Evolutionary conservation across 1,140 invertebrate genomes (phyloP).

Genomic region (Pseudomyrmex flavicornis): DNA sequence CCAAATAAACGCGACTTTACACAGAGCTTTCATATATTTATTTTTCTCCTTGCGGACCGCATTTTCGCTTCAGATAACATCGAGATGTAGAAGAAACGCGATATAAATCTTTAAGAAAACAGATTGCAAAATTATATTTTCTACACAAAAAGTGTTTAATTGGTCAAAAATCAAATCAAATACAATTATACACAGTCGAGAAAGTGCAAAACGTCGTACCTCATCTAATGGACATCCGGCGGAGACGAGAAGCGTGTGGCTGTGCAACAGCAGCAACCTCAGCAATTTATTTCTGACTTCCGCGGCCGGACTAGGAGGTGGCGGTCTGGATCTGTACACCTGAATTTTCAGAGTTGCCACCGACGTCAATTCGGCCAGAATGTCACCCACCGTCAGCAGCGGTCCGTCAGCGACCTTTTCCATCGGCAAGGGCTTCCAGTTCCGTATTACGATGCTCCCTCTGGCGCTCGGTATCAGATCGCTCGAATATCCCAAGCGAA

Average conservation of each 20-base stretch:
- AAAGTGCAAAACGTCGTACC: conserved; percentile 85
- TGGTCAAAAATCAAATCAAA: background rate
- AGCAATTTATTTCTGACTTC: conserved; percentile 98
- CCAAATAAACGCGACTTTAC: conserved; percentile 29
- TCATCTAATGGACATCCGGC: conserved; percentile 97
- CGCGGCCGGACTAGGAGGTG: conserved; percentile 88
- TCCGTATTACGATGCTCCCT: conserved; percentile 95
- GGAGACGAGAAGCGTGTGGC: conserved; percentile 92
- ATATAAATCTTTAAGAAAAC: background rate
- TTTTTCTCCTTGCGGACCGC: background rate
- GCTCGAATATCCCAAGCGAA: conserved; percentile 88
- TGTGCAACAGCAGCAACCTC: conserved; percentile 94
- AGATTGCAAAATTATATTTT: background rate
- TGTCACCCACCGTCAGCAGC: conserved; percentile 94
- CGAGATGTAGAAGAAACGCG: background rate
- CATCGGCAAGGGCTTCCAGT: conserved; percentile 96
- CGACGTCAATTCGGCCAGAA: conserved; percentile 95
- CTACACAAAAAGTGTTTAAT: background rate
- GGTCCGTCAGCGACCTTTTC: conserved; percentile 95
- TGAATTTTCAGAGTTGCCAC: conserved; percentile 96
- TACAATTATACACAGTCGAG: background rate
- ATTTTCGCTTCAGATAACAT: background rate
- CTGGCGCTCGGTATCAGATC: conserved; percentile 83
- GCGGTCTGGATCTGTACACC: conserved; percentile 91
- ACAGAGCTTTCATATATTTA: background rate